These are phyloP conservation scores for Chaetodon auriga DNA, from an alignment of 2,113 vertebrate species.

Conservation along the genomic window DNA sequence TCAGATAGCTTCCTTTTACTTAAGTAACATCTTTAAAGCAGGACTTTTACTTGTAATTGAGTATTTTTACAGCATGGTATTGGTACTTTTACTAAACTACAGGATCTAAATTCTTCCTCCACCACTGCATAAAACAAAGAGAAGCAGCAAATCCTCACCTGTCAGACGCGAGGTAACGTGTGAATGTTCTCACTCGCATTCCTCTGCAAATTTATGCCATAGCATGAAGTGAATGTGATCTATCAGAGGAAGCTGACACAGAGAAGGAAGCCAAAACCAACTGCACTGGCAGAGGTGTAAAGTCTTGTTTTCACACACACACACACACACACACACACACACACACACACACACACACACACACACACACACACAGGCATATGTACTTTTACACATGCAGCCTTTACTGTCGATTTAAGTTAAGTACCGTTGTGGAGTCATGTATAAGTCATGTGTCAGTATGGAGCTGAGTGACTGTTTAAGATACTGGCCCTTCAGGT, in stretches of 20 bases:
- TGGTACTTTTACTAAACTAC: no score
- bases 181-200: not conserved
- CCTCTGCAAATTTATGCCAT: not conserved
- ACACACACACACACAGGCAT: not conserved
- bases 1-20: no score
- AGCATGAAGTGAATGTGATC: constrained; percentile 9
- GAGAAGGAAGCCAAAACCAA: not conserved
- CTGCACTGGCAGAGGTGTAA: not conserved
- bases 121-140: not conserved
- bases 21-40: no score
- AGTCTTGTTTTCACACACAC: not conserved
- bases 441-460: constrained; percentile 12
- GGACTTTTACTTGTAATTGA: not conserved
- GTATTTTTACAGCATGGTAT: not conserved
- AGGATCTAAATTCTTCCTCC: no score
- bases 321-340: not conserved
- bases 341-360: not conserved
- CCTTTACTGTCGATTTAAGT: constrained; percentile 16
- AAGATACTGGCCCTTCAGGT: not conserved
- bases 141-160: not conserved
- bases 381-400: not conserved
- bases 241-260: not conserved
- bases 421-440: constrained; percentile 4
- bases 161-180: not conserved
- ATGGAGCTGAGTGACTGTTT: not conserved